Conservation (phyloP, 2,113 vertebrate genomes). For the Saimiri boliviensis region DNA sequence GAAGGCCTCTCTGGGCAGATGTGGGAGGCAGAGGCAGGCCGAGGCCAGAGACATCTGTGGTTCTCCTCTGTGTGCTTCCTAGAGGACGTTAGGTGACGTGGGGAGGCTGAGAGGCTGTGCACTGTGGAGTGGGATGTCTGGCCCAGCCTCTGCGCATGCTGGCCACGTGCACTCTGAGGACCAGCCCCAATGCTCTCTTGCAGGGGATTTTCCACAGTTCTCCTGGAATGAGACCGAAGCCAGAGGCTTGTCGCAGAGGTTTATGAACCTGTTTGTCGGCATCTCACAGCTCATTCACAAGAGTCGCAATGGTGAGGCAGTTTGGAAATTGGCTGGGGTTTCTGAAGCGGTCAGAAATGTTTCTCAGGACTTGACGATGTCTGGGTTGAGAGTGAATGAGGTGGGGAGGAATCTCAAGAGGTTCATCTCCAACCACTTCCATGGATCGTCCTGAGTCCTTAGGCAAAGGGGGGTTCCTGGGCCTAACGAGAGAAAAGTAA, state of each 20-base stretch:
- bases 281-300: not conserved
- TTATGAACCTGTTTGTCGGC: not conserved
- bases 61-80: not conserved
- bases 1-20: not conserved
- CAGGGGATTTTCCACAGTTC: not conserved
- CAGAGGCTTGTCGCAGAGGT: not conserved
- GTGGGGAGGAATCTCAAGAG: not conserved
- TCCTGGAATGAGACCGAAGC: constrained; percentile 15
- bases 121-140: not conserved
- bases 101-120: not conserved
- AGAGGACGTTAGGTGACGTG: not conserved
- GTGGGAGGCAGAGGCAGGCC: not conserved
- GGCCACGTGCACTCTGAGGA: not conserved
- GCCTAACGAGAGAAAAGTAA: not conserved
- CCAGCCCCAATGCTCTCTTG: not conserved
- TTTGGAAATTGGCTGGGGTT: not conserved
- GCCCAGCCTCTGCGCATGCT: not conserved
- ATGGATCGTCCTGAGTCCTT: not conserved
- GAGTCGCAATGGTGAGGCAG: not conserved
- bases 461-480: not conserved
- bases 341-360: not conserved
- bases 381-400: not conserved
- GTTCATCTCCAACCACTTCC: not conserved
- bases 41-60: not conserved
- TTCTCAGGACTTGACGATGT: not conserved